Evolutionary conservation across 2,888 invertebrate species (phyloP), one percentile per base, ranked within the genome.

Genomic region (Metallyticus violacea): DNA sequence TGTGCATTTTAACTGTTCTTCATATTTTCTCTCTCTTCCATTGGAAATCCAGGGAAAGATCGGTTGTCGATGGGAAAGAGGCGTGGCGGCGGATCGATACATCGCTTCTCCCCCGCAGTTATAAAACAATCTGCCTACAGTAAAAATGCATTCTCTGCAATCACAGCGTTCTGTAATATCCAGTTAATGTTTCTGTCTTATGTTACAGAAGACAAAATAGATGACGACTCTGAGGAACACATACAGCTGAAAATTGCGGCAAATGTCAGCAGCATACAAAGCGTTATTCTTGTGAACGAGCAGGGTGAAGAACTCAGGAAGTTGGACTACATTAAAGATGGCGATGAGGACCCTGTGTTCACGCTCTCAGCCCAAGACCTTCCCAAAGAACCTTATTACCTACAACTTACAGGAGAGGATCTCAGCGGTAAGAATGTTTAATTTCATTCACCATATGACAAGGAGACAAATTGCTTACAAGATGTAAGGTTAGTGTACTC

Each of bases 281-380:
- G 7, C 15, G 85, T 87, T 7, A 40, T 26, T 22, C 40, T 86
- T 7, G 81, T 87, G 7, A 78, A 87, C 85, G 81, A 77, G 27
- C 79, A 85, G 15, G 87, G 87, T 77, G 30, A 85, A 6, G 85
- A 87, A 77, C 81, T 87, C 27, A 40, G 78, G 6, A 40, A 82
- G n/a, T 78, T 86, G n/a, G 9, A 79, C 30, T 86, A 86, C 76
- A 86, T 80, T 25, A 80, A 78, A 80, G 85, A 7, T 4, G 27
- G 15, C 25, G 85, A 76, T 26, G 81, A 28, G 77, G 26, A 30
- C 29, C 85, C 85, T 40, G 87, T 77, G 27, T 9, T 87, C 15
- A 25, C 80, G 9, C 77, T 87, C 6, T 81, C 87, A 62, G 76
- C 22, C 6, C 25, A 87, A 30, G 76, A 81, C 25, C 77, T 30